These are phyloP conservation scores for Gymnothorax javanicus DNA, from an alignment of 2,797 vertebrate species.

Conservation along the genomic window DNA sequence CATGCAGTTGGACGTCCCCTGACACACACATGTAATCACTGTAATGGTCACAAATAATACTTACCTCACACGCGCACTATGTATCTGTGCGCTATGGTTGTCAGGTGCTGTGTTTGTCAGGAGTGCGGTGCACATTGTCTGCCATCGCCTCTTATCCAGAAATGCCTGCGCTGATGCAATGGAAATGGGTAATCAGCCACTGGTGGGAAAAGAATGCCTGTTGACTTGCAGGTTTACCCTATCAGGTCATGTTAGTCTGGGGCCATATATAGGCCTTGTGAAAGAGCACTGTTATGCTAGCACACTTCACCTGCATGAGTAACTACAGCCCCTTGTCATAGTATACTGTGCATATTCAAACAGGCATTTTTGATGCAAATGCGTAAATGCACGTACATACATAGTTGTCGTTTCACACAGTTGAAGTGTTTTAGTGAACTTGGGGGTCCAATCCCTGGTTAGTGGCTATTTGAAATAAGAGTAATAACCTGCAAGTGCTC, in stretches of 20 bases:
- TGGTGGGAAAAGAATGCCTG: constrained; percentile 3
- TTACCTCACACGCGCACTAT: background rate
- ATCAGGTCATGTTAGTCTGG: constrained; percentile 39
- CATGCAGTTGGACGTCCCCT: background rate
- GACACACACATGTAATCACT: background rate
- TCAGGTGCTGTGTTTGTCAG: background rate
- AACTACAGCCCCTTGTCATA: background rate
- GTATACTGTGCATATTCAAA: background rate
- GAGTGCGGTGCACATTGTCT: background rate
- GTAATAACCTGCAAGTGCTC: background rate
- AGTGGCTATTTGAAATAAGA: background rate
- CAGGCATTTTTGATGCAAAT: background rate
- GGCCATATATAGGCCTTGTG: background rate
- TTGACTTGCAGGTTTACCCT: constrained; percentile 50
- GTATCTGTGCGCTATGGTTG: background rate
- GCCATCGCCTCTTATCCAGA: constrained; percentile 9
- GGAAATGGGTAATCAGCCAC: constrained; percentile 26
- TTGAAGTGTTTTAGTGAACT: background rate
- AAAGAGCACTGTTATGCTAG: background rate
- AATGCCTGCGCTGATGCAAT: constrained; percentile 17
- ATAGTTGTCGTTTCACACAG: background rate
- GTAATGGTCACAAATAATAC: background rate
- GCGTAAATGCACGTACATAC: background rate
- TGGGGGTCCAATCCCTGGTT: background rate
- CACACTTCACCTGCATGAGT: background rate